Conservation (phyloP, 2,888 invertebrate genomes). For the Dynastes grantii region DNA sequence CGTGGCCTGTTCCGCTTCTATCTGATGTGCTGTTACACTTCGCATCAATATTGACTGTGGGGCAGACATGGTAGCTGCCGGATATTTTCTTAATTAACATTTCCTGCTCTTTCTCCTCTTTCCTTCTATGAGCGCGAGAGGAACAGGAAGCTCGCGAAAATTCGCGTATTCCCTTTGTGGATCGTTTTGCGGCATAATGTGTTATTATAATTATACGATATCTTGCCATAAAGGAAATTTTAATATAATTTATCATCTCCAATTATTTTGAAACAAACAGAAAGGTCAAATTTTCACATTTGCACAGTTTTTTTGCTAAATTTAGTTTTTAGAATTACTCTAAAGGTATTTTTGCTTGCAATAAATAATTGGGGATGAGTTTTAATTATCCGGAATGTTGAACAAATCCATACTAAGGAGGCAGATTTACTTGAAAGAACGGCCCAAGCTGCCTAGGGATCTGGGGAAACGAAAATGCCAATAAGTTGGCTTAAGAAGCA, state of each 20-base stretch:
- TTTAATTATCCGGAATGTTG: too few species aligned
- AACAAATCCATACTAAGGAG: too few species aligned
- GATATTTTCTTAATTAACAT: slow-evolving; percentile 38
- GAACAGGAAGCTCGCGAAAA: neutral
- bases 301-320: too few species aligned
- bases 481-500: too few species aligned
- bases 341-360: too few species aligned
- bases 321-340: too few species aligned
- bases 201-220: neutral
- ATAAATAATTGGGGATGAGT: too few species aligned
- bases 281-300: neutral
- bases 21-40: slow-evolving; percentile 7
- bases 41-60: slow-evolving; percentile 4
- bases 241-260: neutral
- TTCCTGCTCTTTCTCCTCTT: slow-evolving; percentile 13
- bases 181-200: neutral
- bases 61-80: slow-evolving; percentile 13
- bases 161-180: neutral
- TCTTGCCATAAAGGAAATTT: neutral
- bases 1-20: neutral
- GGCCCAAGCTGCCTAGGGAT: too few species aligned
- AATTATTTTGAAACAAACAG: neutral
- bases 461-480: too few species aligned
- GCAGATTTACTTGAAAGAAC: too few species aligned
- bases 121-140: neutral